Evolutionary conservation across 1,140 invertebrate species (phyloP).

Genomic region (Drosophila pectinifera): DNA sequence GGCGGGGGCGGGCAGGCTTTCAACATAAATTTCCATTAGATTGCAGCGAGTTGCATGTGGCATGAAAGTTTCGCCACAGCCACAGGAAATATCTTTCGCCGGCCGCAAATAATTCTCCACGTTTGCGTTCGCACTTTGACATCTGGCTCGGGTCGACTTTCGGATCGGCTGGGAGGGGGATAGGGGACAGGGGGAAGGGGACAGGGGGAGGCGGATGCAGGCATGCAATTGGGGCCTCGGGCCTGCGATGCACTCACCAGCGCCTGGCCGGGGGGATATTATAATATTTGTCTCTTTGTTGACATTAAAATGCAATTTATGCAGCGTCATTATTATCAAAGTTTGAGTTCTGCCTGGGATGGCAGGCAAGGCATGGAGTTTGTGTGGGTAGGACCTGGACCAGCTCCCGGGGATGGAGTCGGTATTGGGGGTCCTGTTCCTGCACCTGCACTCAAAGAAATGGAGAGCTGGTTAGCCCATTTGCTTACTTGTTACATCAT

Average conservation of each 20-base stretch:
- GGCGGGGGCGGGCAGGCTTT: constrained; percentile 61
- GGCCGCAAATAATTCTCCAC: constrained; percentile 81
- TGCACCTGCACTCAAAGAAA: constrained; percentile 26
- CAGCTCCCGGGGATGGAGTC: constrained; percentile 13
- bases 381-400: constrained; percentile 27
- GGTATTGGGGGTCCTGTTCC: constrained; percentile 12
- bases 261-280: constrained; percentile 52
- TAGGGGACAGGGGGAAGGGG: neutral
- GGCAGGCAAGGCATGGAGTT: constrained; percentile 8
- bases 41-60: constrained; percentile 79
- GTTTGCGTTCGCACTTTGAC: constrained; percentile 81
- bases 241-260: constrained; percentile 42
- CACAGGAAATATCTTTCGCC: constrained; percentile 81
- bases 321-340: constrained; percentile 78
- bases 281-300: constrained; percentile 82
- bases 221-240: constrained; percentile 27
- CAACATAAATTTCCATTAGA: constrained; percentile 83
- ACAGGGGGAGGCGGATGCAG: neutral
- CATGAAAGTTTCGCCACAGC: constrained; percentile 68
- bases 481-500: too few relatives aligned
- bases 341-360: constrained; percentile 43
- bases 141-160: constrained; percentile 56
- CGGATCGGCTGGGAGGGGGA: constrained; percentile 1
- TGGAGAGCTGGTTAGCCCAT: fast-evolving
- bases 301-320: constrained; percentile 84